Conservation (phyloP, 1,140 invertebrate species). For the Proales similis region DNA sequence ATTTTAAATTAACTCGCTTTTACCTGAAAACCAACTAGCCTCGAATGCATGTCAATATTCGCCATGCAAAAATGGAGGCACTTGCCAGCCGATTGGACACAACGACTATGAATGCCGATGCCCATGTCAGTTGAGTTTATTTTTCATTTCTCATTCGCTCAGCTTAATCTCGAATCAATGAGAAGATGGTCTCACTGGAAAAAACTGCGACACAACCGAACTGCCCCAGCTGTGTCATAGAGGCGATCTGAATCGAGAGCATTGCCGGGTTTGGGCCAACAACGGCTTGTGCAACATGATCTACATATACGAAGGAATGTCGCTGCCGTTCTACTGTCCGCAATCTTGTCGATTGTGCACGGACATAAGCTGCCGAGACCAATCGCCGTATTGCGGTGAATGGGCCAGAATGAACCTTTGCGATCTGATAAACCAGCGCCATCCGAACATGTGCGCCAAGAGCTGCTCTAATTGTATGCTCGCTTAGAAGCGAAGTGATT, state of each 20-base stretch:
- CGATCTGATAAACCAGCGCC: not conserved
- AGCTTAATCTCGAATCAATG: too few relatives aligned
- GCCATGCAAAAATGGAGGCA: too few relatives aligned
- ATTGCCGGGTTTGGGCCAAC: slow-evolving; percentile 12
- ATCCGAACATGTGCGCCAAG: slow-evolving; percentile 20
- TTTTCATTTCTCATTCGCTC: too few relatives aligned
- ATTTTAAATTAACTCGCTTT: too few relatives aligned
- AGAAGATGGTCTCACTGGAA: too few relatives aligned
- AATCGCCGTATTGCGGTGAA: not conserved
- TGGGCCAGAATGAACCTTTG: slow-evolving; percentile 16
- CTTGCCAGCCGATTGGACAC: too few relatives aligned
- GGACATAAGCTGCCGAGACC: not conserved
- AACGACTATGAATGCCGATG: too few relatives aligned
- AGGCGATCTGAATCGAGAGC: not conserved
- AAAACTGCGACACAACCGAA: slow-evolving; percentile 22
- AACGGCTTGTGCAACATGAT: slow-evolving; percentile 14
- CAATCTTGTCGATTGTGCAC: slow-evolving; percentile 1
- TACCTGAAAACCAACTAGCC: too few relatives aligned
- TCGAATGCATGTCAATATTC: too few relatives aligned
- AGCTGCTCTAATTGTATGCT: too few relatives aligned
- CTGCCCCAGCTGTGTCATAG: not conserved
- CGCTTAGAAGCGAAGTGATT: too few relatives aligned
- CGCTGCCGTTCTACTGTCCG: slow-evolving; percentile 30
- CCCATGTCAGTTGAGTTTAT: too few relatives aligned
- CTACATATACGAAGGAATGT: slow-evolving; percentile 9